Evolutionary conservation across 1,140 invertebrate species (phyloP), one percentile per base, ranked within the genome.

Genomic region (Drosophila pruinosa): DNA sequence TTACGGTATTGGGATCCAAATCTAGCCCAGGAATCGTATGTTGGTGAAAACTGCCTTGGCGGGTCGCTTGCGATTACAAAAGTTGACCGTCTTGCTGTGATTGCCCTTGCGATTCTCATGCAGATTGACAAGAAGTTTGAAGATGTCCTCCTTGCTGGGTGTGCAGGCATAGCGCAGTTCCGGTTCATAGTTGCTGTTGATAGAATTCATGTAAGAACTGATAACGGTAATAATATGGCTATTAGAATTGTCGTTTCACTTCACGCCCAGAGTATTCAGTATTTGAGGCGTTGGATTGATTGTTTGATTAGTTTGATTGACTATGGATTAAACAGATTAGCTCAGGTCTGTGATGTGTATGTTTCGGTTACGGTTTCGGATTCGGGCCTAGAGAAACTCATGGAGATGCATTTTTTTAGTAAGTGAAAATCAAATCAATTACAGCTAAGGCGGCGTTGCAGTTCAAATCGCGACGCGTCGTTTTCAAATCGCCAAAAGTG

Each of bases 31-130:
- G 77, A 94, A 94, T n/a, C 93, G 92, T 61, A 94, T 94, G 76
- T 94, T 94, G 61, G 93, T 94, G 73, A 94, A 94, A 10, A 94
- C 92, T 5, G 92, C 90, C 47, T 92, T 91, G 12, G 94, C 93
- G 0, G 93, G 93, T 67, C 94, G 91, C 61, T 92, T 92, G 26
- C 94, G 91, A 80, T 94, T 94, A 75, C 94, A 94, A 82, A 94
- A 94, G 65, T 93, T 92, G 0, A 94, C 92, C n/a, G 92, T 92
- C 68, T 92, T 91, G 24, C 92, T 91, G 31, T 92, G 91, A 58
- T 93, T 93, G 0, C 93, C 94, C 52, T 92, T 92, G 17, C 92
- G 92, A 57, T 93, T 92, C 65, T 93, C 93, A 77, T 94, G 94
- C 3, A 94, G 89, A 39, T 93, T 93, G 15, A 93, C 92, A 17